phyloP scores from a whole-genome alignment of 2,113 vertebrate genomes.

The Chionodraco myersi region DNA sequence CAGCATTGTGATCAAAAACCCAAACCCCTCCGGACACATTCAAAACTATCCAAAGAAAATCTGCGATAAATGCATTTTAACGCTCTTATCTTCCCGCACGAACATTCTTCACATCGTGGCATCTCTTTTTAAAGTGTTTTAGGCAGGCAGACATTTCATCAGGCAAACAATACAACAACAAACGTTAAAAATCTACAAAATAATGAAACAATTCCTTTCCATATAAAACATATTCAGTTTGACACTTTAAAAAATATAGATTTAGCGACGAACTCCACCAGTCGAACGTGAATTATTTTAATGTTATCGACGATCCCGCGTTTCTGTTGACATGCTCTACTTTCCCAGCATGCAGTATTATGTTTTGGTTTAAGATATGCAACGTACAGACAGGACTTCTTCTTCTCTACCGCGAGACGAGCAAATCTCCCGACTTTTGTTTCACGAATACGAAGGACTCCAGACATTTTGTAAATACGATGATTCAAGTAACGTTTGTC shows the following conservation, averaged over 20 bases:
- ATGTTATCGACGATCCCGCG: conserved; percentile 58
- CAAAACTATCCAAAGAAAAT: conserved; percentile 6
- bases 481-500: conserved; percentile 68
- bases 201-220: conserved; percentile 58
- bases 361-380: conserved; percentile 77
- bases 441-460: conserved; percentile 19
- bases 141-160: conserved; percentile 45
- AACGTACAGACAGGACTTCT: conserved; percentile 46
- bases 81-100: conserved; percentile 10
- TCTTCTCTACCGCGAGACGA: conserved; percentile 20
- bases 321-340: conserved; percentile 62
- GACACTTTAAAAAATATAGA: conserved; percentile 78
- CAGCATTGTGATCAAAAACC: conserved; percentile 77
- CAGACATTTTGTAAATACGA: conserved; percentile 21
- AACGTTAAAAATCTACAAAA: conserved; percentile 70
- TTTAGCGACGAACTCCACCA: conserved; percentile 56
- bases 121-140: not conserved
- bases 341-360: conserved; percentile 68
- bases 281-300: conserved; percentile 47
- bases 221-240: conserved; percentile 72
- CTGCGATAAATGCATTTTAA: conserved; percentile 44
- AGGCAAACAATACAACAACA: conserved; percentile 54
- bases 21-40: conserved; percentile 58
- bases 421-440: conserved; percentile 31
- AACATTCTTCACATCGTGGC: conserved; percentile 38